A percentile compares a stretch with the other conserved stretches of the same genome.
These are phyloP conservation scores for Syrrhaptes paradoxus DNA, from an alignment of 2,113 vertebrate genomes.

Conservation along the genomic window DNA sequence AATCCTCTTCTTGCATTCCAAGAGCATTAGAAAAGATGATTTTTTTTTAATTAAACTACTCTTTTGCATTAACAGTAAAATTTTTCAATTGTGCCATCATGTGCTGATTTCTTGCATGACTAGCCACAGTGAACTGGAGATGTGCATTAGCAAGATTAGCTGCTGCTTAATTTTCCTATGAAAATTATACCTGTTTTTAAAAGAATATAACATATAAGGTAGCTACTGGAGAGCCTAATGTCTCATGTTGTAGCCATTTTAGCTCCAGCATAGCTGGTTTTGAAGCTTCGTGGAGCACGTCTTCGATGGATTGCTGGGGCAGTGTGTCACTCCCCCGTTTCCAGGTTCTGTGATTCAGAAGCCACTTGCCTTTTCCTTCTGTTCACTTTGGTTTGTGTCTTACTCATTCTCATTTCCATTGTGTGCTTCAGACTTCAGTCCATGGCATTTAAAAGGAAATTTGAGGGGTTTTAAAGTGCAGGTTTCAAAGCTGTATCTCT, in stretches of 20 bases:
- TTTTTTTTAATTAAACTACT: not conserved
- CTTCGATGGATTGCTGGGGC: not conserved
- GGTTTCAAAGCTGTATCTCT: not conserved
- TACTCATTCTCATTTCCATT: not conserved
- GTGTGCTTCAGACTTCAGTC: not conserved
- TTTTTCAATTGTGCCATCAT: conserved; percentile 7
- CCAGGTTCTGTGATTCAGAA: not conserved
- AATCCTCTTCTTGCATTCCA: not conserved
- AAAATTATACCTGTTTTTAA: not conserved
- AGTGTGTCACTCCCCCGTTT: not conserved
- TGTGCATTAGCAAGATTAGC: not conserved
- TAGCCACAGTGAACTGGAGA: not conserved
- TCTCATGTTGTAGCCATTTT: not conserved
- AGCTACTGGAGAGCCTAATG: not conserved
- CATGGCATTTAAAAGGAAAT: not conserved
- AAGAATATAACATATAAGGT: not conserved
- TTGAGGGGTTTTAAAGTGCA: not conserved
- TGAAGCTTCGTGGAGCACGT: not conserved
- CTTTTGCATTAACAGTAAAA: conserved; percentile 13
- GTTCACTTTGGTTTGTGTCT: not conserved
- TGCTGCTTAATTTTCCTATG: not conserved
- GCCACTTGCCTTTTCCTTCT: not conserved
- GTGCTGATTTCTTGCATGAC: conserved; percentile 27
- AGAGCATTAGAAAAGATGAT: not conserved
- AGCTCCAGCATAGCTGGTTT: not conserved